Evolutionary conservation across 1,140 invertebrate genomes (phyloP).

Genomic region (Apis cerana): DNA sequence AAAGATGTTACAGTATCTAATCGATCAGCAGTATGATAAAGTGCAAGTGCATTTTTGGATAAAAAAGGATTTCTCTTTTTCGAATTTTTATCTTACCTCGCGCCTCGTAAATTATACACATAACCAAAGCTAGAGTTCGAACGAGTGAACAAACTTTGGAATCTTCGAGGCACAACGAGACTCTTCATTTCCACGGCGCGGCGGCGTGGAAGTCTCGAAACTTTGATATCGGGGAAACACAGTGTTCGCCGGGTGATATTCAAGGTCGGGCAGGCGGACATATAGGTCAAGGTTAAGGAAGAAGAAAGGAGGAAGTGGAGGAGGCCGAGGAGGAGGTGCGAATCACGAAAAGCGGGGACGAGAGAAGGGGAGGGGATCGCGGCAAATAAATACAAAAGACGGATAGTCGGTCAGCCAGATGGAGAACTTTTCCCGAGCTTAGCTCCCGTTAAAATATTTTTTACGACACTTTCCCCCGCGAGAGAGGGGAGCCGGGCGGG

Average conservation of each 20-base stretch:
- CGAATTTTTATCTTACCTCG: background rate
- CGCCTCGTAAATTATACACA: background rate
- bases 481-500: constrained; percentile 24
- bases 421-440: constrained; percentile 52
- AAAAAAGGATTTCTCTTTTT: too few species aligned
- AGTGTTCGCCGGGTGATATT: constrained; percentile 56
- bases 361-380: background rate
- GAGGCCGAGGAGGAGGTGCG: constrained; percentile 13
- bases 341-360: background rate
- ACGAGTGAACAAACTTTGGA: constrained; percentile 52
- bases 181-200: constrained; percentile 58
- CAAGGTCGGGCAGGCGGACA: constrained; percentile 53
- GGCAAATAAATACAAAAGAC: constrained; percentile 61
- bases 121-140: constrained; percentile 3
- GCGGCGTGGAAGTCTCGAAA: constrained; percentile 56
- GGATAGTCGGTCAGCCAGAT: constrained; percentile 50
- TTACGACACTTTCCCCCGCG: constrained; percentile 66
- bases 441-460: constrained; percentile 70
- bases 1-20: too few species aligned
- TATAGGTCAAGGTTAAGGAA: constrained; percentile 60
- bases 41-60: too few species aligned
- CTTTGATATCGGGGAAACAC: constrained; percentile 56
- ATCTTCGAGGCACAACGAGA: constrained; percentile 58
- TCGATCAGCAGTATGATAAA: too few species aligned
- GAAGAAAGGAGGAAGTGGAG: background rate